Base-by-base conservation (phyloP, 2,888 invertebrate species). In the Mesoligia furuncula region DNA sequence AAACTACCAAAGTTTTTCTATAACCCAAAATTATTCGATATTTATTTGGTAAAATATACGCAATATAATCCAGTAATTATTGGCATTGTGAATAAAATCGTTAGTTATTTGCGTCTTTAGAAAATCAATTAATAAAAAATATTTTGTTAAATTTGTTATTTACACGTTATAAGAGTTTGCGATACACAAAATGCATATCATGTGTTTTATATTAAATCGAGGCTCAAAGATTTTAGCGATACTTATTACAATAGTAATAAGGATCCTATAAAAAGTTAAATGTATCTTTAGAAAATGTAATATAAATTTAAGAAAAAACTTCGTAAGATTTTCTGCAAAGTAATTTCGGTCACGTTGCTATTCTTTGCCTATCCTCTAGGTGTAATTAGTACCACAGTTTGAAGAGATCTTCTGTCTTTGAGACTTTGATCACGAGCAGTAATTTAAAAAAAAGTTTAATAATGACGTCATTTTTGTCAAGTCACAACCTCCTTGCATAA, bases 111-210 rank as follows among this genome's bases (percentile, higher is more conserved):
- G 87, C 85, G 85, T 87, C 81, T 88, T 89, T 89, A 90, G 80
- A 59, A 71, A 85, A 87, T 73, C 81, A 79, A 85, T 88, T 74
- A 83, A 88, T 74, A 81, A 88, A 88, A 80, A 87, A 89, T 92
- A 92, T 93, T 94, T 92, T 93, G 94, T 94, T 94, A 92, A 92
- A 93, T 92, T 94, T 94, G 94, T 95, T 95, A 93, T 94, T 88
- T 84, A 88, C 83, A 82, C 74, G 42, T 80, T 87, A 95, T 93
- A 93, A 82, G 89, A 89, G 85, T 90, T 85, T 85, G 86, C 86
- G 88, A 90, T 88, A 89, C 84, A 87, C 85, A 87, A 86, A 87
- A 90, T 90, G 93, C 95, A 95, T 95, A 96, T 96, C 95, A 95
- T 90, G 90, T 92, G 90, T 92, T 93, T 90, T 90, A 90, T 88